Evolutionary conservation across 2,797 vertebrate genomes (phyloP), one percentile per base, ranked within the genome.

Genomic region (Enteromius mattozi): DNA sequence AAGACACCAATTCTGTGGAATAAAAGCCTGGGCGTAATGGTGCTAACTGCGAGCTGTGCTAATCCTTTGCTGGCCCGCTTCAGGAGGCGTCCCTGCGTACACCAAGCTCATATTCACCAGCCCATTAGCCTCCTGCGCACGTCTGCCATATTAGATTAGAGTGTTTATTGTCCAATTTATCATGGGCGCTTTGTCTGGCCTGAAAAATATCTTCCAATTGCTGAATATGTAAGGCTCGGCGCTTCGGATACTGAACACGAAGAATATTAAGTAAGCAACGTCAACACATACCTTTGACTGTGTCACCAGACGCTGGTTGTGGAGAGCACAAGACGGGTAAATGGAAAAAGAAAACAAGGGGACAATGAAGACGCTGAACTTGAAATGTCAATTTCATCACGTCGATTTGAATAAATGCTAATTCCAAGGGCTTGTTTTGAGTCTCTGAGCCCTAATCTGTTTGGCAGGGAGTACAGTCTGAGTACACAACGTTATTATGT

Each of bases 111-210:
- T 89, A 90, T 93, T 92, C 87, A 90, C 85, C 85, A 69, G 85
- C 40, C 83, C 89, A 90, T 92, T 92, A 92, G 90, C 81, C 88
- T 88, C 86, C 90, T 76, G 81, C 85, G 85, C 91, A 90, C 87
- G 90, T 94, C 91, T 89, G 88, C 87, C 88, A 91, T 90, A 87
- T 89, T 90, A 90, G 89, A 93, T 94, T 94, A 91, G 78, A 91
- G 85, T 89, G 90, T 94, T 95, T 94, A 94, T 94, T 93, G 92
- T 95, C 88, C 91, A 92, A 94, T 95, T 94, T 91, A 94, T 94
- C 93, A 93, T 88, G 89, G 90, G 91, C 86, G 82, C 87, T 92
- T 93, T 91, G 89, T 92, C 90, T 89, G 90, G 89, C 86, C 85
- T 89, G 90, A 90, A 90, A 92, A 90, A 92, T 91, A 90, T 92